A percentile compares a stretch with the other conserved stretches of the same genome.
Conservation (phyloP, 2,888 invertebrate species). For the Vanessa cardui region DNA sequence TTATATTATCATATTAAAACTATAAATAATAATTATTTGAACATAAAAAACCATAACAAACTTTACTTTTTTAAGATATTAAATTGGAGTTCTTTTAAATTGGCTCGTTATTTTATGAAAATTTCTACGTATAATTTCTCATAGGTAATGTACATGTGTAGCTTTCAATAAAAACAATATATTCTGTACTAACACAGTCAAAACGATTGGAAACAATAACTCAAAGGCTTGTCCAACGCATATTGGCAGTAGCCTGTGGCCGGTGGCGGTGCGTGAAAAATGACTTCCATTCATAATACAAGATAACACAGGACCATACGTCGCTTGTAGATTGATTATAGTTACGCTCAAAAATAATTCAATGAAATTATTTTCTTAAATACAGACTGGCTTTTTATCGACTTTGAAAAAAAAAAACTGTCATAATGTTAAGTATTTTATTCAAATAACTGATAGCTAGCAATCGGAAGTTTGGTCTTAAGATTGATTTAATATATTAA, state of each 20-base stretch:
- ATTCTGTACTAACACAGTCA: neutral
- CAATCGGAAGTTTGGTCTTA: too few species aligned
- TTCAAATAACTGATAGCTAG: too few species aligned
- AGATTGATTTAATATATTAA: too few species aligned
- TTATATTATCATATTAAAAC: too few species aligned
- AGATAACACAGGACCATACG: constrained; percentile 42
- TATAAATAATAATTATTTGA: too few species aligned
- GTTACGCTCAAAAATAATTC: neutral
- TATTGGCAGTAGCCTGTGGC: constrained; percentile 47
- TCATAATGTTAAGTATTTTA: too few species aligned
- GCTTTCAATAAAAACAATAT: constrained; percentile 3
- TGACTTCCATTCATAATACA: constrained; percentile 64
- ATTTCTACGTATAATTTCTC: neutral
- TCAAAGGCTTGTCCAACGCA: constrained; percentile 34
- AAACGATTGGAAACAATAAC: constrained; percentile 33
- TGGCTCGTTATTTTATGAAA: too few species aligned
- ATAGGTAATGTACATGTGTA: neutral
- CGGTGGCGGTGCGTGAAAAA: constrained; percentile 61
- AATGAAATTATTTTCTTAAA: neutral
- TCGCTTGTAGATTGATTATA: constrained; percentile 5
- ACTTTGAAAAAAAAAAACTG: too few species aligned
- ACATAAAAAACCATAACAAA: too few species aligned
- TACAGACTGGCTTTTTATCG: neutral
- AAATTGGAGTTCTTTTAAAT: too few species aligned
- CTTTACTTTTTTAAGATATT: too few species aligned